Evolutionary conservation across 2,113 vertebrate genomes (phyloP), one percentile per base, ranked within the genome.

Genomic region (Columba livia): DNA sequence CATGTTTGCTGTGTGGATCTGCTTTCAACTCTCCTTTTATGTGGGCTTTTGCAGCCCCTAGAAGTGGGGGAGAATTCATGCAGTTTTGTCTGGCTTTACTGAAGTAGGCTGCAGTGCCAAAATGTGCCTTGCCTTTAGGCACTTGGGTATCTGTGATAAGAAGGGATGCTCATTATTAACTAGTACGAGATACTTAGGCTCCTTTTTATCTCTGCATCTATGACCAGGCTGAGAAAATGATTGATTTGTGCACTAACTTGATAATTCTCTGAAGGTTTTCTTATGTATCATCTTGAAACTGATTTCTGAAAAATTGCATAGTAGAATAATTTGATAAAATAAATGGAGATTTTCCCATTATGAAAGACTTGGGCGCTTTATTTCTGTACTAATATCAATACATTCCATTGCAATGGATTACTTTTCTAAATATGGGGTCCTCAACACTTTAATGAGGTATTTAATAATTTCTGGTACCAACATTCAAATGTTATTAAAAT

Each of bases 311-410:
- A 90, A 81, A 86, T 40, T 60, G 28, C 32, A 3, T 47, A 42
- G 18, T 44, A 75, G 20, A 23, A 62, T 77, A 85, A 85, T 61
- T 72, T 89, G 61, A 48, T 90, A 38, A 92, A 97, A 95, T 93
- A 96, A 96, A 96, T 48, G 5, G 36, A 79, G 26, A 56, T 36
- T 88, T 86, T 93, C 11, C 4, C 19, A 24, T 61, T 81, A 25
- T 32, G 14, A 36, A 89, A 77, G 54, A 25, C 16, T 89, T 40
- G 9, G 15, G 11, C 3, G 13, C 20, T 90, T 96, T 75, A 65
- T 95, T 95, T 94, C 53, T 92, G 26, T 75, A 23, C 15, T 50
- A 50, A 25, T 54, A 54, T 16, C 32, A 92, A 25, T 67, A 21
- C 2, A 31, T 67, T n/a, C 15, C 6, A 25, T 44, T 85, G 19